Base-by-base conservation (phyloP, 2,888 invertebrate genomes). In the Drosophila subquinaria region DNA sequence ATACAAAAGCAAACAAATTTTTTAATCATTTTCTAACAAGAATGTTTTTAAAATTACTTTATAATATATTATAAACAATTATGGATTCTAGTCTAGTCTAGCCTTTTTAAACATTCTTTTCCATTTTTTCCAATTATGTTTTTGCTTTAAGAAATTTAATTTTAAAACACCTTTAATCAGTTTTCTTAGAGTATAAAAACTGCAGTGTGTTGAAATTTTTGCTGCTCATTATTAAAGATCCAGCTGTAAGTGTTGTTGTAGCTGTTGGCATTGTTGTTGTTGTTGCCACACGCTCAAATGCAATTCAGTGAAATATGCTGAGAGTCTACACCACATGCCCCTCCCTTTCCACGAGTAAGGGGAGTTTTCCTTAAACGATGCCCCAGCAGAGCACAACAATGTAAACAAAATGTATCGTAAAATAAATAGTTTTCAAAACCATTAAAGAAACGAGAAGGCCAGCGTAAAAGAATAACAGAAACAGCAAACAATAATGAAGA, bases 331-430 rank as follows among this genome's bases (percentile, higher is more conserved):
- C 9, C 5, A 4, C 11, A 8, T 27, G 10, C n/a, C 17, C 5
- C 13, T 13, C 10, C 15, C 20, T 11, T 13, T 23, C 8, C 2
- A n/a, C 8, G 30, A 15, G 23, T 27, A 9, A 6, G 30, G 36
- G 47, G 30, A n/a, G 45, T 69, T 51, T 50, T 27, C 51, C 57
- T 69, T 69, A 73, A 76, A 63, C 62, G 73, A 52, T 66, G 73
- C 64, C 73, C 69, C 71, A 59, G 53, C 78, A 48, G 60, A 67
- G 64, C 64, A 66, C 68, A 65, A 73, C 80, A 76, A 76, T 83
- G 87, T 86, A 87, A 87, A 87, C 87, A 87, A 77, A 83, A 86
- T 86, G 84, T 83, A 86, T 86, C 87, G 82, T 87, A 87, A 84
- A 83, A 81, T 86, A 83, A 83, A 83, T 83, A 83, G 83, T 86